Base-by-base conservation (phyloP, 2,797 vertebrate species). In the Florisuga fusca region DNA sequence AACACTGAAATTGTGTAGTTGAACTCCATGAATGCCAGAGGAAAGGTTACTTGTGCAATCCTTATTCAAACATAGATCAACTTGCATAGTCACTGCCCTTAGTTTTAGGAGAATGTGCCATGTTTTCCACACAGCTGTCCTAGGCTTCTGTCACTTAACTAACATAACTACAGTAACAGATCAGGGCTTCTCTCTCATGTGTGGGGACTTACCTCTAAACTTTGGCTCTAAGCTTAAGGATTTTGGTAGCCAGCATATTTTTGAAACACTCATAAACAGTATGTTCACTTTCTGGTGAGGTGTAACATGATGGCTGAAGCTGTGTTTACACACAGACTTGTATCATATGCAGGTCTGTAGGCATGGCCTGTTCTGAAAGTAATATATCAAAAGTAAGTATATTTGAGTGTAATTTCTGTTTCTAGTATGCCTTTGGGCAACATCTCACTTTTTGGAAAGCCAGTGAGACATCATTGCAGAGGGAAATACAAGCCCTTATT, bases 121-220 rank as follows among this genome's bases (percentile, higher is more conserved):
- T 22, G 22, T 59, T 67, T 77, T 59, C 33, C 17, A 15, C 19
- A 9, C 10, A 38, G 11, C 19, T 59, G 31, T 78, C 33, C 51
- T 19, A 54, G 41, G 23, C 23, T 87, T 46, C 58, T 58, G 1
- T 55, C n/a, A 4, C 15, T 33, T 1, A 4, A 67, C 29, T 51
- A 23, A 38, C 1, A 0, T 41, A 41, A 41, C 13, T 41, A 41
- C 38, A 41, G 13, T 27, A 53, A 48, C 27, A 64, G 6, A 29
- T 25, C 0, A 6, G 8, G 29, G 7, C 51, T 84, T 27, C 15
- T 66, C 13, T 54, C 19, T 63, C 10, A 0, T 5, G 3, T 5
- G 3, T 61, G 15, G 21, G 16, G 8, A 41, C 38, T 41, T 41
- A 41, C 38, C 29, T 12, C 14, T 61, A 3, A 75, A 41, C 4